A percentile compares a stretch with the other conserved stretches of the same genome.
phyloP scores from a whole-genome alignment of 2,888 invertebrate genomes.

The Pediacus dermestoides region DNA sequence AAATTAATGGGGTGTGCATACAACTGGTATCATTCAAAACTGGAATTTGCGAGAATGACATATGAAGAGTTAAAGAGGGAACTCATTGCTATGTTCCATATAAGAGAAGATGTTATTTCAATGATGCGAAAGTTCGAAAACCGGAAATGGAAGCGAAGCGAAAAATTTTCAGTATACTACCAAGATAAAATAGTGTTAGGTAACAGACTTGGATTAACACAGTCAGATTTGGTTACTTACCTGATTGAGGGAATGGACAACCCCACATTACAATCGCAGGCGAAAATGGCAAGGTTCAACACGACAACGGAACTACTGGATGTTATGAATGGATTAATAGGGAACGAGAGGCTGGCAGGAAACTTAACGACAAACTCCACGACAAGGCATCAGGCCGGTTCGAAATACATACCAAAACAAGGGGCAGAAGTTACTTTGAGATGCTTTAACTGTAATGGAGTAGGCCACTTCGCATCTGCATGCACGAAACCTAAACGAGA shows the following conservation, averaged over 20 bases:
- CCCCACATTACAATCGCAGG: background rate
- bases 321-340: constrained; percentile 1
- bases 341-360: too few species aligned
- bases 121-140: background rate
- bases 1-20: background rate
- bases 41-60: background rate
- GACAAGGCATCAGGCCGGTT: too few species aligned
- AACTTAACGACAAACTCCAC: too few species aligned
- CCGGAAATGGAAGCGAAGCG: constrained; percentile 2
- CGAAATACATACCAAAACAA: too few species aligned
- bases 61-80: constrained; percentile 2
- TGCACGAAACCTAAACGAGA: constrained; percentile 1
- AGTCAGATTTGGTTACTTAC: background rate
- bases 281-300: constrained; percentile 1
- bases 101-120: background rate
- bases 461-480: background rate
- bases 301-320: background rate
- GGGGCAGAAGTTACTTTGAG: too few species aligned
- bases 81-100: background rate
- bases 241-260: constrained; percentile 5
- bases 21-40: constrained; percentile 6
- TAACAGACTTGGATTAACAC: background rate
- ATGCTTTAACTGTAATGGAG: constrained; percentile 2
- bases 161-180: background rate
- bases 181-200: constrained; percentile 3